These are phyloP conservation scores for Zaprionus lineosus DNA, from an alignment of 2,888 invertebrate genomes.

Conservation along the genomic window DNA sequence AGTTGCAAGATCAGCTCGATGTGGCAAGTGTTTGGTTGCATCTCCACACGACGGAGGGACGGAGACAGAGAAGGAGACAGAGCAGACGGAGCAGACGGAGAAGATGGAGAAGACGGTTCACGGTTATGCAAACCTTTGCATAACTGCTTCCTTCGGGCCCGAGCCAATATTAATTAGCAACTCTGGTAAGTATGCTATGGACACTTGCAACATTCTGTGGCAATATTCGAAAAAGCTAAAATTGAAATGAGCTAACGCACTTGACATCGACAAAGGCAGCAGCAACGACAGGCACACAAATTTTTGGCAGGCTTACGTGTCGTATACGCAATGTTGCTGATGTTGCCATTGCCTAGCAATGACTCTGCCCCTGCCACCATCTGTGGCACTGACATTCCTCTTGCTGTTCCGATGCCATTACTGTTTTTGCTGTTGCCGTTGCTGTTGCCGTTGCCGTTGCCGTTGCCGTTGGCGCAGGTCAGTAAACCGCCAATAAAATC, in stretches of 20 bases:
- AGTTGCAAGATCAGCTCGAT: constrained; percentile 61
- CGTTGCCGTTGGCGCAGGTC: constrained; percentile 66
- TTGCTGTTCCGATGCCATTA: too few relatives aligned
- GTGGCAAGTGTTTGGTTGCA: constrained; percentile 44
- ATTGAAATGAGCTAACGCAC: constrained; percentile 69
- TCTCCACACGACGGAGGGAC: neutral
- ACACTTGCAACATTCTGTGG: too few relatives aligned
- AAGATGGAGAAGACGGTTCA: too few relatives aligned
- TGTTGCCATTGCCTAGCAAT: constrained; percentile 22
- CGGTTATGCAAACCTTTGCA: constrained; percentile 57
- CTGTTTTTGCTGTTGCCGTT: constrained; percentile 14
- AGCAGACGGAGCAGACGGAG: too few relatives aligned
- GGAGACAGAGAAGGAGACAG: too few relatives aligned
- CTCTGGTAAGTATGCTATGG: constrained; percentile 28
- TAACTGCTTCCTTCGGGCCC: constrained; percentile 6
- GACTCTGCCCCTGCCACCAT: too few relatives aligned
- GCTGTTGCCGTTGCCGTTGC: constrained; percentile 12
- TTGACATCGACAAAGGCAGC: constrained; percentile 34
- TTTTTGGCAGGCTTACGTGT: constrained; percentile 41
- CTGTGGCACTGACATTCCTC: too few relatives aligned
- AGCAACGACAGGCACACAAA: constrained; percentile 16
- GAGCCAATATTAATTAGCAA: neutral
- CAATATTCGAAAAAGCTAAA: constrained; percentile 27
- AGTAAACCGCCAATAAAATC: constrained; percentile 78
- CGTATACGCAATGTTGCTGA: constrained; percentile 65